Evolutionary conservation across 2,888 invertebrate genomes (phyloP), one percentile per base, ranked within the genome.

Genomic region (Stenchaetothrips biformis): DNA sequence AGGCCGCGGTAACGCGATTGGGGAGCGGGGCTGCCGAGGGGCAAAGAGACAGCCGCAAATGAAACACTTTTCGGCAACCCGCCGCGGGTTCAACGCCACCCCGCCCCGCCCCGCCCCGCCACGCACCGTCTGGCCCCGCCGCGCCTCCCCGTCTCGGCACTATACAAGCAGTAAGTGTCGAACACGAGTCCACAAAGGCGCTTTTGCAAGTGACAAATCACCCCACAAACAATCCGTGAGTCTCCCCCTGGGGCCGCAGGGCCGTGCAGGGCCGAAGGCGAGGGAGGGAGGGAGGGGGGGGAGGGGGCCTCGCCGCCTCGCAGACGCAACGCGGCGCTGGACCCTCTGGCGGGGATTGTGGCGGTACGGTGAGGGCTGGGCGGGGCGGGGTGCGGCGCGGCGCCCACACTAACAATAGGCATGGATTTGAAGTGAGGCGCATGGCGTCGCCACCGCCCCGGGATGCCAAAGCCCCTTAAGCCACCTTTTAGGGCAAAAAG

Each of bases 191-290:
- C 67, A 74, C 67, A 74, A 74, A 74, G 67, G 67, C 67, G 67
- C 67, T 74, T 74, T 74, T 74, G 67, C 67, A 74, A 74, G 67
- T 74, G 67, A 74, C 67, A 74, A 74, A 74, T 74, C 67, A 74
- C 67, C 67, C 67, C 67, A 74, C 67, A 74, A 74, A 74, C 67
- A 74, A 74, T 74, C 67, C 21, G 21, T 25, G 67, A 74, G 67
- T 7, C 67, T 9, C 67, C 67, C 25, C 11, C n/a, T 21, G 67
- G n/a, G 11, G 67, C 25, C 67, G 53, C 0, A 74, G 67, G 21
- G 21, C 21, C n/a, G n/a, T 7, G 21, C 7, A 25, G 7, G 25
- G 25, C 21, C 8, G 21, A 25, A 25, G 25, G 67, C 1, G 67
- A 8, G 67, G 25, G 7, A 1, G 67, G 7, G 67, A 21, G 67